A percentile compares a stretch with the other conserved stretches of the same genome.
Conservation (phyloP, 2,888 invertebrate genomes). For the Apodemia mormo region DNA sequence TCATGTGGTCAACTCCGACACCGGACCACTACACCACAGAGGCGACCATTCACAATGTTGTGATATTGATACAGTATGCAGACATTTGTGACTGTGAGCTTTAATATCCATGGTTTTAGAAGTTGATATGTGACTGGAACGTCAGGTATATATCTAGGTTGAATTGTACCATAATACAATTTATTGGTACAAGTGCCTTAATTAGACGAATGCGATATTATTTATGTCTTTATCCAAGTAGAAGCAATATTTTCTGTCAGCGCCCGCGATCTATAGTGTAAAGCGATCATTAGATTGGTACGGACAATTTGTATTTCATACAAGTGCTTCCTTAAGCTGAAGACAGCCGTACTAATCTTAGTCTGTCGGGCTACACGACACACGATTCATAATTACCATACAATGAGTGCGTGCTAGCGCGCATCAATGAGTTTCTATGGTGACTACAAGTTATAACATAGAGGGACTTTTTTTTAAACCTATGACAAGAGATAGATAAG, state of each 20-base stretch:
- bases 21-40: too few species aligned
- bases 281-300: constrained; percentile 20
- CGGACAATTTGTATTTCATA: constrained; percentile 37
- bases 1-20: too few species aligned
- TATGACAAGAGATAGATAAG: too few species aligned
- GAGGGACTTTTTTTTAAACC: not conserved
- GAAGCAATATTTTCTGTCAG: not conserved
- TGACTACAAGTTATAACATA: constrained; percentile 24
- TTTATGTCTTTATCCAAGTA: not conserved
- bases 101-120: too few species aligned
- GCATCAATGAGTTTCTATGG: constrained; percentile 51
- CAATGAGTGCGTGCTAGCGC: constrained; percentile 69
- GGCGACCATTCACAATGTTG: too few species aligned
- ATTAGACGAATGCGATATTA: not conserved
- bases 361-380: constrained; percentile 42
- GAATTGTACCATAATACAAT: too few species aligned
- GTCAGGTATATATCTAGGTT: too few species aligned
- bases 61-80: too few species aligned
- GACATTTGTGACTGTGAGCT: too few species aligned
- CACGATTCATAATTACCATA: constrained; percentile 68
- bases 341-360: constrained; percentile 48
- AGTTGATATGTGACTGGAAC: too few species aligned
- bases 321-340: constrained; percentile 37
- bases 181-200: too few species aligned
- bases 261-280: not conserved